These are phyloP conservation scores for Drosophila lutescens DNA, from an alignment of 2,888 invertebrate species.

Conservation along the genomic window DNA sequence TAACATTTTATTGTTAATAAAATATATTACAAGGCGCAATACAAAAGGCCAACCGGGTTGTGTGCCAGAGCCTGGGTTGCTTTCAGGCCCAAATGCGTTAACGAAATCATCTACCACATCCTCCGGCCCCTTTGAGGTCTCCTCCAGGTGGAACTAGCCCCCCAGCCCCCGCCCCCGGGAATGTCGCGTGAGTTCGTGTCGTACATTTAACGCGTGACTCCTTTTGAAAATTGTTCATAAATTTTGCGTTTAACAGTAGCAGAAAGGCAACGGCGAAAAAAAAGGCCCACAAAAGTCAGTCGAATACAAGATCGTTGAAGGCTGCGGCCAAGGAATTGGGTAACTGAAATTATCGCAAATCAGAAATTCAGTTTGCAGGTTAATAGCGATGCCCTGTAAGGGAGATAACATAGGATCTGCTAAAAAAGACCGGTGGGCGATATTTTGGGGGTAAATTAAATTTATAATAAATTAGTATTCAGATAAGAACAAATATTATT, in stretches of 20 bases:
- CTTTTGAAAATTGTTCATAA: conserved; percentile 79
- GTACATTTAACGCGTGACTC: conserved; percentile 79
- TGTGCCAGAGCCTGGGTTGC: conserved; percentile 10
- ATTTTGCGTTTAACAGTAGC: conserved; percentile 79
- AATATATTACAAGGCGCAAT: conserved; percentile 77
- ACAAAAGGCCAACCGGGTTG: conserved; percentile 68
- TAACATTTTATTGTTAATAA: conserved; percentile 81
- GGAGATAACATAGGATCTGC: too few species aligned
- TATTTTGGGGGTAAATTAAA: too few species aligned
- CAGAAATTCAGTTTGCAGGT: neutral
- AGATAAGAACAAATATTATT: too few species aligned
- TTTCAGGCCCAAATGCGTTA: conserved; percentile 65
- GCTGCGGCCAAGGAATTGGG: conserved; percentile 26
- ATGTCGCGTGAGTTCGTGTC: conserved; percentile 78
- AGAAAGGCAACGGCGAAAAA: conserved; percentile 54
- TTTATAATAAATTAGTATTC: too few species aligned
- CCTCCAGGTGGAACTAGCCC: conserved; percentile 1
- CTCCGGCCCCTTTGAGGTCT: conserved; percentile 2
- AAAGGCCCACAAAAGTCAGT: conserved; percentile 15
- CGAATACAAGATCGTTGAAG: conserved; percentile 40
- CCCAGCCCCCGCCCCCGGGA: conserved; percentile 11
- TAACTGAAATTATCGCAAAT: conserved; percentile 17
- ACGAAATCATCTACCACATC: conserved; percentile 70
- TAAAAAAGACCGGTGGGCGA: too few species aligned
- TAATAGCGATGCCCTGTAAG: conserved; percentile 5